Evolutionary conservation across 2,888 invertebrate species (phyloP), one percentile per base, ranked within the genome.

Genomic region (Molorchus minor): DNA sequence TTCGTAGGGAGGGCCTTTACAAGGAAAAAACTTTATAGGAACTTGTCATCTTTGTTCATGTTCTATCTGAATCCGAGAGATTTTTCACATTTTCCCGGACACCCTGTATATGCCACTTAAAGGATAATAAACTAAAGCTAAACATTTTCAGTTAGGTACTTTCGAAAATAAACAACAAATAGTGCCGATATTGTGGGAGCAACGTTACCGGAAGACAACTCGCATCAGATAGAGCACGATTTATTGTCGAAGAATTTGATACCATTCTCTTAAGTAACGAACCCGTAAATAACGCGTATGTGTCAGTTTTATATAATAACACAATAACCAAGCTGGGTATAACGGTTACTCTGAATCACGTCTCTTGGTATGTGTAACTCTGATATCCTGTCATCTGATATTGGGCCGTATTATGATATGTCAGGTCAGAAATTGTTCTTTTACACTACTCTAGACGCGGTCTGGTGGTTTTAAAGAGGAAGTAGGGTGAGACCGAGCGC

Each of bases 401-500:
- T 56, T 40, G 43, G 19, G 35, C 33, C 16, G n/a, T 29, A 4
- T 30, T 47, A 47, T 47, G 47, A 47, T 47, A 47, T 47, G 47
- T 47, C 35, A 49, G 35, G 44, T 47, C 44, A 49, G 56, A 56
- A 47, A 56, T 56, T 33, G 51, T 36, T 51, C 56, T 56, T 56
- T 29, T 19, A 43, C 56, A 7, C 29, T 16, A 41, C 13, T 33
- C 51, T 33, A 43, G 56, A 49, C 25, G 16, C 44, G 56, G 43
- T 56, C 49, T 25, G 56, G 13, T 38, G 56, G 13, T 13, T 40
- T n/a, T 19, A 13, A 0, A 55, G 45, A 59, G 59, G 59, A 59
- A 59, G 54, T 49, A 59, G 59, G 59, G 59, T 59, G 59, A 59
- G 49, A 59, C 59, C 49, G 55, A 45, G 19, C 47, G 12, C 29